phyloP scores from a whole-genome alignment of 2,888 invertebrate genomes.

The Drosophila ustulata region DNA sequence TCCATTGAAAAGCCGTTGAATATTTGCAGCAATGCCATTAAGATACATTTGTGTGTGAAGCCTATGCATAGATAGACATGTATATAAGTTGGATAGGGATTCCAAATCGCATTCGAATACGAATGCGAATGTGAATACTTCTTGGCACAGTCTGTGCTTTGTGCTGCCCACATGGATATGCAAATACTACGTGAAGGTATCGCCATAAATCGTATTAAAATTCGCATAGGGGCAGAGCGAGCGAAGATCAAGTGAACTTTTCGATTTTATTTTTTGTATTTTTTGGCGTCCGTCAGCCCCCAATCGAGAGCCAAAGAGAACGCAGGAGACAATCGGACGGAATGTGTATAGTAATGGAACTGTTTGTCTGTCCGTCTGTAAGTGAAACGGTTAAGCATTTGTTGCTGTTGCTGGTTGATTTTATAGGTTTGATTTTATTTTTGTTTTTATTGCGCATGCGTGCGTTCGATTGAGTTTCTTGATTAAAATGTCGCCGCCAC shows the following conservation, averaged over 20 bases:
- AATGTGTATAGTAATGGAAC: constrained; percentile 26
- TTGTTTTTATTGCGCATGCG: constrained; percentile 82
- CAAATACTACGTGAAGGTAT: constrained; percentile 55
- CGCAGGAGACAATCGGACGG: constrained; percentile 33
- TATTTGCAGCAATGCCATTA: constrained; percentile 9
- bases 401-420: constrained; percentile 41
- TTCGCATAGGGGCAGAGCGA: constrained; percentile 73
- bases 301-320: constrained; percentile 40
- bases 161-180: constrained; percentile 63
- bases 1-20: constrained; percentile 13
- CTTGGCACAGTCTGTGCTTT: constrained; percentile 7
- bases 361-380: constrained; percentile 33
- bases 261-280: constrained; percentile 6
- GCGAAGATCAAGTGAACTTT: constrained; percentile 66
- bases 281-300: constrained; percentile 31
- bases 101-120: constrained; percentile 8
- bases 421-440: constrained; percentile 66
- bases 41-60: constrained; percentile 6
- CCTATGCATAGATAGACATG: constrained; percentile 17
- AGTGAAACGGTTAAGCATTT: constrained; percentile 63
- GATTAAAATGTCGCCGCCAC: constrained; percentile 79
- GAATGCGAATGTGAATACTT: constrained; percentile 22
- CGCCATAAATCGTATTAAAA: constrained; percentile 66
- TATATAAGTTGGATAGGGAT: constrained; percentile 3
- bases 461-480: constrained; percentile 83